Conservation (phyloP, 2,797 vertebrate species). For the Cichlasoma orientale region DNA sequence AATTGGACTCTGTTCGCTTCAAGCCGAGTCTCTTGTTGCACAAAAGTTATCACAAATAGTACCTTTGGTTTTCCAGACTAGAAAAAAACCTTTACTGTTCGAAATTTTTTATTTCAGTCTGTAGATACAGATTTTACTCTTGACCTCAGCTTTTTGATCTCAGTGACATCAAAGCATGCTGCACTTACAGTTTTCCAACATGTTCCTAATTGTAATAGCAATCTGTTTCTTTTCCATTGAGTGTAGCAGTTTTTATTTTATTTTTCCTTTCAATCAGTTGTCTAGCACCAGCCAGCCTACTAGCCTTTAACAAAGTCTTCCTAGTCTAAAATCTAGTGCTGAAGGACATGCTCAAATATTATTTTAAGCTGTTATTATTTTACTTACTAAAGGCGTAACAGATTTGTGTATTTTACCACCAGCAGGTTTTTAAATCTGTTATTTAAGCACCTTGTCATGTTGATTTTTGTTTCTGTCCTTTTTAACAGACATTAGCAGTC, state of each 20-base stretch:
- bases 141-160: constrained; percentile 1
- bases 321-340: not conserved
- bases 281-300: constrained; percentile 16
- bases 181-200: not conserved
- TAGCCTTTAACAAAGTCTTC: constrained; percentile 31
- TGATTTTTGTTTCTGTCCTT: constrained; percentile 1
- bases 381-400: not conserved
- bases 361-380: constrained; percentile 28
- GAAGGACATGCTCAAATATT: constrained; percentile 14
- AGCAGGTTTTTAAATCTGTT: constrained; percentile 24
- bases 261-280: not conserved
- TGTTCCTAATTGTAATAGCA: not conserved
- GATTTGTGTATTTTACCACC: constrained; percentile 10
- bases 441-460: not conserved
- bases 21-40: not conserved
- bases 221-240: not conserved
- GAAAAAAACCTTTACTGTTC: not conserved
- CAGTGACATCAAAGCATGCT: constrained; percentile 5
- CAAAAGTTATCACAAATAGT: not conserved
- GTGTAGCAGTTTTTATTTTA: constrained; percentile 17
- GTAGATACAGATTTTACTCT: not conserved
- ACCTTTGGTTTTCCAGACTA: not conserved
- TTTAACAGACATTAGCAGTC: not conserved
- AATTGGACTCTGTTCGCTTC: not conserved
- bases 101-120: not conserved